Percentiles rank a stretch among this genome's conserved stretches.
phyloP scores from a whole-genome alignment of 2,888 invertebrate genomes.

The Adela reaumurella region DNA sequence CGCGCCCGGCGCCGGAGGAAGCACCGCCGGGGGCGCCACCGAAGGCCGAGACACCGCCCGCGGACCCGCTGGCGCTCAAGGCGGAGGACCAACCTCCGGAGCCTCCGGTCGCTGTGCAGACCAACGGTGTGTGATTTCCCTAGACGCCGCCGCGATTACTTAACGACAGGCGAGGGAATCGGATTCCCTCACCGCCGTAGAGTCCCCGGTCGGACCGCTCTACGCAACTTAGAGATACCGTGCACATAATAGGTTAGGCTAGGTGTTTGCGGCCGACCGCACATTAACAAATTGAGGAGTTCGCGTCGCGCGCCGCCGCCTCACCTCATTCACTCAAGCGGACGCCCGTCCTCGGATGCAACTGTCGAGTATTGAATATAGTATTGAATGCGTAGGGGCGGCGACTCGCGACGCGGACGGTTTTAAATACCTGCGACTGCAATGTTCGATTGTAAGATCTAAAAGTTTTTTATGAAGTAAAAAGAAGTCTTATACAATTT shows the following conservation, averaged over 20 bases:
- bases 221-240: not conserved
- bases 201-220: not conserved
- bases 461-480: slow-evolving; percentile 18
- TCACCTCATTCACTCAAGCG: too few relatives aligned
- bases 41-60: not conserved
- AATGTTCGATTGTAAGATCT: not conserved
- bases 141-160: not conserved
- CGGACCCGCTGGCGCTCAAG: slow-evolving; percentile 10
- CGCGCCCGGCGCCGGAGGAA: slow-evolving; percentile 8
- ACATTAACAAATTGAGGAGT: not conserved
- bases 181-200: not conserved
- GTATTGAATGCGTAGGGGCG: not conserved
- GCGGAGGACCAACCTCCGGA: slow-evolving; percentile 9
- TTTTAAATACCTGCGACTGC: not conserved
- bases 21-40: slow-evolving; percentile 11
- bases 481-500: slow-evolving; percentile 40
- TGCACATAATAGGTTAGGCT: not conserved
- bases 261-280: not conserved
- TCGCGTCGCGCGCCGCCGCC: not conserved
- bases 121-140: not conserved
- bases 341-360: not conserved
- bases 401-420: not conserved
- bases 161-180: not conserved
- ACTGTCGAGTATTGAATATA: not conserved
- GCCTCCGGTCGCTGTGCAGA: slow-evolving; percentile 15